Base-by-base conservation (phyloP, 2,888 invertebrate species). In the Nomada fucata region DNA sequence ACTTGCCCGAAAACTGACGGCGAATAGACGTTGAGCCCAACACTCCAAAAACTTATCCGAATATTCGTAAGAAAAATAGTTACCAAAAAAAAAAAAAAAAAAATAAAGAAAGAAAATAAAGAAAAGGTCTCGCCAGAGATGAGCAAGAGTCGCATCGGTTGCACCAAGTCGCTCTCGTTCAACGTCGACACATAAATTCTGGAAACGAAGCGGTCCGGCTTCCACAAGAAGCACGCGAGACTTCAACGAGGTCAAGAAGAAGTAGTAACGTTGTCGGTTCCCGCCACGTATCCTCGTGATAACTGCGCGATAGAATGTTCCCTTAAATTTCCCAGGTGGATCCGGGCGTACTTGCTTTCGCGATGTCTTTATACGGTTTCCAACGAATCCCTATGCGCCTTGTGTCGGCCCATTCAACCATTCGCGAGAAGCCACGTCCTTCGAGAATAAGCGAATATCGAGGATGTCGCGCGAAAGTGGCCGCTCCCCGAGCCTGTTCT, bases 251-350 rank as follows among this genome's bases (percentile, higher is more conserved):
- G 86, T 86, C 85, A 85, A 70, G 82, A 85, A 86, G 79, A 82
- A 78, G 73, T 60, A 68, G 76, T 73, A 84, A 75, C 72, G 74
- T 60, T 55, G 79, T 42, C 76, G 47, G 42, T 71, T 55, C 60
- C 71, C 73, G 77, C 78, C 83, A 73, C 83, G 78, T 86, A 86
- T 85, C 80, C 85, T 75, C 86, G 84, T 78, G 88, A 88, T 88
- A 88, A 88, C 88, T 86, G 86, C 87, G 69, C 82, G 88, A 87
- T 87, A 87, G 87, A 88, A 88, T 84, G 87, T 88, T 88, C 88
- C 84, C 86, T 87, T 88, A 88, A 88, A 88, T 88, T 88, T 88
- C 88, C 88, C 88, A 87, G 82, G 88, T 88, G 88, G 83, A 88
- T 88, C 88, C 84, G 72, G 73, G 73, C 71, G 82, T 76, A 79